phyloP scores from a whole-genome alignment of 1,140 invertebrate species.

The Panulirus ornatus region DNA sequence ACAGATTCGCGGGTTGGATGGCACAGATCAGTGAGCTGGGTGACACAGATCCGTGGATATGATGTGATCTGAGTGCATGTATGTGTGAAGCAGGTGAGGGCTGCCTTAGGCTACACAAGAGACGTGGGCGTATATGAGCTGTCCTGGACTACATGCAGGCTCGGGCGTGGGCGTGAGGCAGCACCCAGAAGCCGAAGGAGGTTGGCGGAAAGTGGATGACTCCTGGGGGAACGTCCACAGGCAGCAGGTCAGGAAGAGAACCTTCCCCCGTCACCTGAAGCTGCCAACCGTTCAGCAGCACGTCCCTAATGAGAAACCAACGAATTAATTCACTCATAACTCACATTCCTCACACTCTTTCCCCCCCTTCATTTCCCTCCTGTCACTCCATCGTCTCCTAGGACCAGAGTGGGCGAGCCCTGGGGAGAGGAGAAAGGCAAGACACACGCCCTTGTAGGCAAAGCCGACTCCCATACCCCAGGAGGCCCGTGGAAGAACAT shows the following conservation, averaged over 20 bases:
- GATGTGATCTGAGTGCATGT: not conserved
- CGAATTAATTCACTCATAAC: too few species aligned
- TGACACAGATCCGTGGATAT: not conserved
- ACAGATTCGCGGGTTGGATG: too few species aligned
- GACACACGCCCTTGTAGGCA: too few species aligned
- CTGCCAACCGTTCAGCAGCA: not conserved
- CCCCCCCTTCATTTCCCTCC: too few species aligned
- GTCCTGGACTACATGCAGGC: conserved; percentile 25
- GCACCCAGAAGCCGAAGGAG: conserved; percentile 38
- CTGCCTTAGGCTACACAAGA: not conserved
- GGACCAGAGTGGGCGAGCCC: too few species aligned
- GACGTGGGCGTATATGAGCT: not conserved
- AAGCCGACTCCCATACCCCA: too few species aligned
- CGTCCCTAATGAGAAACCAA: not conserved
- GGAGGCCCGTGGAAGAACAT: too few species aligned
- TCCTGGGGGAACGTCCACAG: not conserved
- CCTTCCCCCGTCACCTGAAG: not conserved
- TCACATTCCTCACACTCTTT: too few species aligned
- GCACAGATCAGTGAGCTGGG: too few species aligned
- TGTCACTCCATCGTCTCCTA: too few species aligned
- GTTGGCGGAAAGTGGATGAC: conserved; percentile 5
- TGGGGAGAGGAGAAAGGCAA: too few species aligned
- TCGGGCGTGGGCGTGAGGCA: conserved; percentile 33
- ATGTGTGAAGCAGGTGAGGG: not conserved
- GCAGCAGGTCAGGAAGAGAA: not conserved